These are phyloP conservation scores for Peromyscus maniculatus DNA, from an alignment of 2,113 vertebrate species.

Conservation along the genomic window DNA sequence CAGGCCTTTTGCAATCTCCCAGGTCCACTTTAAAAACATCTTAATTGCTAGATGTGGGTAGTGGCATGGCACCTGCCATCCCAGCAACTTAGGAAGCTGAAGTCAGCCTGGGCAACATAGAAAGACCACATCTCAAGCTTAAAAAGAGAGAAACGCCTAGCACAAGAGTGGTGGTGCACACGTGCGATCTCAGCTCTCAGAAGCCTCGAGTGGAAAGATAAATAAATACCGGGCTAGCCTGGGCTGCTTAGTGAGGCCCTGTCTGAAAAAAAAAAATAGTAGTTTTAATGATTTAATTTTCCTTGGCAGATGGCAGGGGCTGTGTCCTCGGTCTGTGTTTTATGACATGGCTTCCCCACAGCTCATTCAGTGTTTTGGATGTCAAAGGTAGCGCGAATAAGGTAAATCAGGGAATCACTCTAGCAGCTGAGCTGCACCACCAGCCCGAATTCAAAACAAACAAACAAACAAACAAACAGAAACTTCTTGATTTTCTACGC, in stretches of 20 bases:
- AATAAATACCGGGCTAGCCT: neutral
- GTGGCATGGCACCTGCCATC: neutral
- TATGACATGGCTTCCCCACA: neutral
- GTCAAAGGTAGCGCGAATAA: neutral
- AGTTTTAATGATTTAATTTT: neutral
- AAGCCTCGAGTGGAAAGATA: neutral
- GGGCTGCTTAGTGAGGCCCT: neutral
- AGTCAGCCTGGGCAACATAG: neutral
- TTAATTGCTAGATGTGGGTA: neutral
- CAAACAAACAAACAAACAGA: neutral
- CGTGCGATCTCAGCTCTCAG: neutral
- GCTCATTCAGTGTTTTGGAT: neutral
- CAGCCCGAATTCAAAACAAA: neutral
- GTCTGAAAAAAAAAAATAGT: neutral
- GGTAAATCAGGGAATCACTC: neutral
- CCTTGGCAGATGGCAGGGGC: neutral
- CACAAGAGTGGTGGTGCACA: accelerated
- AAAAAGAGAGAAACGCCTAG: neutral
- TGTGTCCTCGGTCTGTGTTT: neutral
- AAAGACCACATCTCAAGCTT: neutral
- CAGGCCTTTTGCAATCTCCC: neutral
- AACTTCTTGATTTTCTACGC: neutral
- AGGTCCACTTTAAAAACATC: neutral
- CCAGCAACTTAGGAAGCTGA: neutral
- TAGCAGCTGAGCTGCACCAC: neutral